Evolutionary conservation across 2,888 invertebrate genomes (phyloP), one percentile per base, ranked within the genome.

Genomic region (Eupsilia transversa): DNA sequence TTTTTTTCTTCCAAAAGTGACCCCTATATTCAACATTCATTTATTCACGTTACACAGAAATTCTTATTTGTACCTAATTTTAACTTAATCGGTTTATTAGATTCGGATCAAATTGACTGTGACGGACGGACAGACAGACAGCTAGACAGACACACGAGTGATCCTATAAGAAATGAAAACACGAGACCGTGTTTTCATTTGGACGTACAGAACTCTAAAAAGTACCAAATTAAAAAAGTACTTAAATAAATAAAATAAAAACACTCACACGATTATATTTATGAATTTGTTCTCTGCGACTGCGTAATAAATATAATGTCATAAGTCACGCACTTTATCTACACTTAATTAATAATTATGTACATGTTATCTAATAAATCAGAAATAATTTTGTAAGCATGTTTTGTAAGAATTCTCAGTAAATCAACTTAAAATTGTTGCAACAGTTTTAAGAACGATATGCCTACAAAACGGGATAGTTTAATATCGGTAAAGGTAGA

Each of bases 301-400:
- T 33, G 52, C 27, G 38, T 68, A 63, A 59, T 33, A 12, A 63
- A 57, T 52, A 20, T 54, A 72, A 72, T 72, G 52, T 43, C 38
- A 33, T 63, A 77, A 61, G 35, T 52, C 41, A 79, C 66, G 68
- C 56, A 66, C n/a, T 41, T 60, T 79, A 76, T 76, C 71, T 69
- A 61, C 59, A 38, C 7, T 1, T 49, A 27, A 64, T 14, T 57
- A 72, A 72, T n/a, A 6, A 27, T 60, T 38, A 49, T 57, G 27
- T 41, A 74, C 57, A 14, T 49, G n/a, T n/a, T n/a, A 38, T 23
- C 33, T 52, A 52, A 63, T 56, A n/a, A 56, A 30, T 52, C 27
- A 59, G 67, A 71, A 81, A 49, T 64, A n/a, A 54, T 70, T 54
- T 64, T 63, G 64, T 33, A 83, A 80, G 43, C 43, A 7, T 65